Conservation (phyloP, 30 jellyfish, hydroid and myxozoan genomes). For the Cassiopea xamachana region DNA sequence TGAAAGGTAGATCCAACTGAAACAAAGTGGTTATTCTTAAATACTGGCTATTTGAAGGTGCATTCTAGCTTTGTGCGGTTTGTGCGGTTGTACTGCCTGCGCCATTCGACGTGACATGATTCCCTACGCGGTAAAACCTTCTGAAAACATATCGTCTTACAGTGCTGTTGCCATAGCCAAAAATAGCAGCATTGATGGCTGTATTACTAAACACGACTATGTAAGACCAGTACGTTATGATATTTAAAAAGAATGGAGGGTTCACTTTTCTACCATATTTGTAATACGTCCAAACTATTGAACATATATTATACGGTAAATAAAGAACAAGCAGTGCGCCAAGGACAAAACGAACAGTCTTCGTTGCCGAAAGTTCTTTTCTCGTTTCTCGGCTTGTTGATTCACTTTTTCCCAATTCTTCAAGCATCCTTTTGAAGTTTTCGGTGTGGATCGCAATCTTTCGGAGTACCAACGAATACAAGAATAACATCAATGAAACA, state of each 20-base stretch:
- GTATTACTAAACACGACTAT: constrained; percentile 31
- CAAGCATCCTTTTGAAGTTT: neutral
- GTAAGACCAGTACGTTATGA: neutral
- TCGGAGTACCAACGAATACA: constrained; percentile 29
- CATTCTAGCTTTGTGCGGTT: neutral
- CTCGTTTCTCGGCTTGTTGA: constrained; percentile 27
- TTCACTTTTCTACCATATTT: neutral
- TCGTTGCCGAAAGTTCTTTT: constrained; percentile 55
- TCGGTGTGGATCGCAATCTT: constrained; percentile 16
- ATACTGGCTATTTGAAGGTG: neutral
- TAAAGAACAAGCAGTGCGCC: constrained; percentile 34
- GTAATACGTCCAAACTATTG: constrained; percentile 23
- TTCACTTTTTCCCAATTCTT: neutral
- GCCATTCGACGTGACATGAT: neutral
- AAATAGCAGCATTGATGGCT: constrained; percentile 31
- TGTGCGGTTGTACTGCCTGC: neutral
- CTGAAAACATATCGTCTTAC: constrained; percentile 15
- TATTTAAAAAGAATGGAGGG: constrained; percentile 4
- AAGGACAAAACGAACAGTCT: constrained; percentile 47
- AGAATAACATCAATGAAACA: constrained; percentile 5
- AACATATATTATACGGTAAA: constrained; percentile 33
- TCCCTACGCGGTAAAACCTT: neutral
- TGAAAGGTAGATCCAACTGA: neutral
- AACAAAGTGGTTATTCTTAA: too few relatives aligned
- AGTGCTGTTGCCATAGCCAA: constrained; percentile 44